These are phyloP conservation scores for Pogoniulus pusillus DNA, from an alignment of 2,797 vertebrate species.

Conservation along the genomic window DNA sequence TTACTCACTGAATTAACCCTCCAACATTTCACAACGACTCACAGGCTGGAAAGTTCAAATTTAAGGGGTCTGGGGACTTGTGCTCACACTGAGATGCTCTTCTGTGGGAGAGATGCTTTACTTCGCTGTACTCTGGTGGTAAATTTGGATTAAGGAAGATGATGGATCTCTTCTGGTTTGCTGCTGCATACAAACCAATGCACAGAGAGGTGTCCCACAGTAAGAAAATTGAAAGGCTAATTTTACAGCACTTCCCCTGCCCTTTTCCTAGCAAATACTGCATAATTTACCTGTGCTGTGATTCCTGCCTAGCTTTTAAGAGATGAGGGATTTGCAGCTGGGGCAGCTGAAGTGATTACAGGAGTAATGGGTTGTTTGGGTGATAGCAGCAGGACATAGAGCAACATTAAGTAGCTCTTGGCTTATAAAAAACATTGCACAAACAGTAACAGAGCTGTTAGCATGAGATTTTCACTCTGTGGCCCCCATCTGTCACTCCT, in stretches of 20 bases:
- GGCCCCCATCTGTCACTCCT: background rate
- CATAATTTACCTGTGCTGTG: background rate
- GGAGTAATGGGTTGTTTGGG: background rate
- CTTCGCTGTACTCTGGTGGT: background rate
- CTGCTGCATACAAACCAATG: background rate
- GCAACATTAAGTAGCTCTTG: background rate
- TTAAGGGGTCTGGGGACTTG: background rate
- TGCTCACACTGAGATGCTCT: background rate
- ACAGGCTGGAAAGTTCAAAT: background rate
- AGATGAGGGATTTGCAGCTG: background rate
- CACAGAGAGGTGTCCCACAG: background rate
- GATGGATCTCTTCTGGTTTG: background rate
- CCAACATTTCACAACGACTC: background rate
- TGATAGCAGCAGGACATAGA: background rate
- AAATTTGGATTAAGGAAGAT: background rate
- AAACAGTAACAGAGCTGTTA: conserved; percentile 5
- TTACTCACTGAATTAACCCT: background rate
- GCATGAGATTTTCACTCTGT: background rate
- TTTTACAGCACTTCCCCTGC: background rate
- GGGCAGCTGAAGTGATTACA: background rate
- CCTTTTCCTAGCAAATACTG: background rate
- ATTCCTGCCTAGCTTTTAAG: background rate
- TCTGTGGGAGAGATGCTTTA: background rate
- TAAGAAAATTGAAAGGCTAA: background rate
- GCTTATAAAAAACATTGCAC: background rate